Evolutionary conservation across 2,113 vertebrate species (phyloP), one percentile per base, ranked within the genome.

Genomic region (Hypanus sabinus): DNA sequence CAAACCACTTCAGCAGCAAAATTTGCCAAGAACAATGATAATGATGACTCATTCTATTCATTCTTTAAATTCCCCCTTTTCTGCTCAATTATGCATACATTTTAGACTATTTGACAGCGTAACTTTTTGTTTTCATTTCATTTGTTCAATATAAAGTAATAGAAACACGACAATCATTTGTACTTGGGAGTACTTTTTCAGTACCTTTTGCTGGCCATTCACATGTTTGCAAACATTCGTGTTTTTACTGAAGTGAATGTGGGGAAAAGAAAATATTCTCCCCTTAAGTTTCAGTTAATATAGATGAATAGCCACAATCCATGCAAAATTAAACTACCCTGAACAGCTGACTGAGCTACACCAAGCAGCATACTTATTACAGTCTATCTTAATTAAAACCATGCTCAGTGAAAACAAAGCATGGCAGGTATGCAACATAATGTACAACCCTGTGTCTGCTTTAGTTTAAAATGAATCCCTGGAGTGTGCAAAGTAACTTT

Each of bases 261-360:
- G 7, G 3, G 71, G 12, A 33, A 30, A 27, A 14, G 83, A 14
- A 87, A 87, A 30, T 60, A 87, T 90, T 62, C 18, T 73, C n/a
- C 60, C 30, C n/a, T 90, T 95, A 94, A 70, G 96, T 96, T 96
- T 96, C 95, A 95, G 96, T 96, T 95, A 97, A 73, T 93, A 14
- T 73, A 36, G 97, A 97, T 96, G 96, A 97, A 96, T 96, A 96
- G 96, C 96, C 95, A 38, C 96, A 96, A 96, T 96, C 96, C 97
- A 96, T 96, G 96, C 46, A 46, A 46, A 46, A 46, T 46, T 46
- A 95, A 96, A 95, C 96, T 73, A 97, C 94, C 87, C 96, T 96
- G 95, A 96, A 95, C 97, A 97, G 96, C 97, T 96, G 95, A 96
- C 96, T 95, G 95, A 95, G 94, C 94, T 95, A 94, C 95, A 96